phyloP scores from a whole-genome alignment of 2,797 vertebrate species.

The Crocidura indochinensis region DNA sequence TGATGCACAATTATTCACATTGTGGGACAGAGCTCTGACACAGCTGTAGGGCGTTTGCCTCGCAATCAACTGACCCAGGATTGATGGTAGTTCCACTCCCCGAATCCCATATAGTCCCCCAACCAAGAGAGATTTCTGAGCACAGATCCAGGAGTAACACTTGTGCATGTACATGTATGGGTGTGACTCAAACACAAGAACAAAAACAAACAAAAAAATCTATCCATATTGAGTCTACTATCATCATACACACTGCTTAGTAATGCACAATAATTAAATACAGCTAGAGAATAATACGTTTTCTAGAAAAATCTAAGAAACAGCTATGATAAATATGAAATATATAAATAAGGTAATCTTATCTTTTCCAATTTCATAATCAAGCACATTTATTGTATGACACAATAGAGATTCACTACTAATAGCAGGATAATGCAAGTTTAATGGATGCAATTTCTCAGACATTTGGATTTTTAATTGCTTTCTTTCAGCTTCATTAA shows the following conservation, averaged over 20 bases:
- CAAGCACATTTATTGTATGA: slow-evolving; percentile 55
- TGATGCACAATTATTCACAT: no score
- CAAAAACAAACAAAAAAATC: no score
- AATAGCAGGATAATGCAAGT: slow-evolving; percentile 67
- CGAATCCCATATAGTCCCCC: no score
- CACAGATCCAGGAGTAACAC: no score
- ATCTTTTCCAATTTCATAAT: slow-evolving; percentile 36
- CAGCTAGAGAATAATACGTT: slow-evolving; percentile 1
- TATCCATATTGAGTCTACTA: no score
- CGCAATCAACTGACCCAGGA: no score
- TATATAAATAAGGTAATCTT: slow-evolving; percentile 48
- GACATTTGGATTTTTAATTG: slow-evolving; percentile 80
- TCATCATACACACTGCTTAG: not conserved
- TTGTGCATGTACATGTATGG: no score
- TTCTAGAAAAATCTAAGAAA: slow-evolving; percentile 40
- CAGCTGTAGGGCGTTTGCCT: no score
- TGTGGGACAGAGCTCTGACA: no score
- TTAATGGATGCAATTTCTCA: slow-evolving; percentile 81
- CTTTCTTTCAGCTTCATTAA: slow-evolving; percentile 80
- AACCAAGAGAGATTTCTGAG: no score
- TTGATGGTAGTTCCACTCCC: no score
- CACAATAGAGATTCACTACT: slow-evolving; percentile 57
- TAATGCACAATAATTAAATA: not conserved
- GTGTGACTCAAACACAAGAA: no score
- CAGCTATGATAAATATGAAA: not conserved